phyloP scores from a whole-genome alignment of 1,140 invertebrate genomes.

The Pararge aegeria region DNA sequence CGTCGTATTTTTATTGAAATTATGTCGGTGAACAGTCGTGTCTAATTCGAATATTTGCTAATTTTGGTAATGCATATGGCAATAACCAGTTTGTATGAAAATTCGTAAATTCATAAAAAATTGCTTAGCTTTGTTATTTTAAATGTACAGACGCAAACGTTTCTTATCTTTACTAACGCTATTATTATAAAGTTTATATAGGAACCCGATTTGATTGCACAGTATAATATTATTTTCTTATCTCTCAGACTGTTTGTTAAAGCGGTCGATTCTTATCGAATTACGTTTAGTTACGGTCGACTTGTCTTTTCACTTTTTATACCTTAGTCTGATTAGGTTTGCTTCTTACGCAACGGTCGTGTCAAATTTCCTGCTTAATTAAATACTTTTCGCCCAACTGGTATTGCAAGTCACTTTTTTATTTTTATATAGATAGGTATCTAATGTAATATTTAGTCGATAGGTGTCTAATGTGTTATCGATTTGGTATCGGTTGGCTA shows the following conservation, averaged over 20 bases:
- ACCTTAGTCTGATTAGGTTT: not conserved
- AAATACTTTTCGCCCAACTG: not conserved
- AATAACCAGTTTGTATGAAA: no score
- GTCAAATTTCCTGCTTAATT: constrained; percentile 4
- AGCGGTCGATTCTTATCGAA: constrained; percentile 2
- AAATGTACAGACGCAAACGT: not conserved
- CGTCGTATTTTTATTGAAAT: no score
- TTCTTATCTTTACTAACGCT: not conserved
- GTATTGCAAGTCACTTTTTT: not conserved
- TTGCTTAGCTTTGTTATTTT: no score
- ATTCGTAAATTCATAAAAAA: no score
- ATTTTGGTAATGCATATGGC: no score
- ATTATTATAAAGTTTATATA: not conserved
- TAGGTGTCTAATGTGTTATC: constrained; percentile 6
- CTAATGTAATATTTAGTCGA: not conserved
- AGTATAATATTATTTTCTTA: constrained; percentile 1
- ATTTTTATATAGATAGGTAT: not conserved
- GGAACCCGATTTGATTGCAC: constrained; percentile 1
- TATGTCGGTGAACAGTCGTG: no score
- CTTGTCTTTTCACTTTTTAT: constrained; percentile 4
- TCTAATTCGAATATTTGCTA: no score
- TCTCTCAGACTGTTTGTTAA: not conserved
- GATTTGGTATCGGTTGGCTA: constrained; percentile 24
- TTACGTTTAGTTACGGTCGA: constrained; percentile 2
- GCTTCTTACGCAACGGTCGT: constrained; percentile 3